Percentiles rank a stretch among this genome's conserved stretches.
Conservation (phyloP, 1,140 invertebrate genomes). For the Hylaeus volcanicus region DNA sequence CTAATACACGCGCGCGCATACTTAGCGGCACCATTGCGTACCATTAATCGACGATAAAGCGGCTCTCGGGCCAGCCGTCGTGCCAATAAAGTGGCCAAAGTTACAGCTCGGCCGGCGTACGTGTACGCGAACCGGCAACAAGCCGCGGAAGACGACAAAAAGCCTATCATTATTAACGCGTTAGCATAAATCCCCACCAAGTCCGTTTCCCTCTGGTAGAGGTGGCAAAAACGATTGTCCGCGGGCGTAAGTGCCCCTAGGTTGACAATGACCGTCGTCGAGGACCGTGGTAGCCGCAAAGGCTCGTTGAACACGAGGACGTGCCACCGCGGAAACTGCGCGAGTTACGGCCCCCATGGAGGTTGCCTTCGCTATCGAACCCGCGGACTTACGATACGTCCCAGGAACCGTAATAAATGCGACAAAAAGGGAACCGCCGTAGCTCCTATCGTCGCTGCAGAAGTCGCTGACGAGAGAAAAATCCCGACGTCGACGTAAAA, state of each 20-base stretch:
- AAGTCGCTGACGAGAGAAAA: conserved; percentile 38
- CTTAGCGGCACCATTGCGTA: conserved; percentile 34
- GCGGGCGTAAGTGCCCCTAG: conserved; percentile 39
- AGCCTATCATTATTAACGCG: conserved; percentile 66
- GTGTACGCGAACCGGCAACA: conserved; percentile 23
- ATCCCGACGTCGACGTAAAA: conserved; percentile 23
- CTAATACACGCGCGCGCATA: conserved; percentile 39
- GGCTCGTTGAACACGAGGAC: conserved; percentile 63
- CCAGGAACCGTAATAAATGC: conserved; percentile 55
- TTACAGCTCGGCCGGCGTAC: conserved; percentile 40
- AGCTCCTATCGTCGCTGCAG: conserved; percentile 29
- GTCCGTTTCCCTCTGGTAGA: not conserved
- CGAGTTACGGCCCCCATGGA: conserved; percentile 48
- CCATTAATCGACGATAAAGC: conserved; percentile 66
- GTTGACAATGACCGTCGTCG: conserved; percentile 58
- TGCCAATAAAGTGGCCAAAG: conserved; percentile 56
- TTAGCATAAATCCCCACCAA: conserved; percentile 59
- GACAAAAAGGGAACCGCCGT: conserved; percentile 49
- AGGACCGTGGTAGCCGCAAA: conserved; percentile 46
- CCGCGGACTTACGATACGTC: conserved; percentile 46
- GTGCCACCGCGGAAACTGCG: conserved; percentile 59
- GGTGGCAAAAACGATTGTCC: conserved; percentile 62
- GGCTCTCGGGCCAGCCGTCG: conserved; percentile 28
- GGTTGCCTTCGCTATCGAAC: conserved; percentile 30
- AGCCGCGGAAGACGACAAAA: conserved; percentile 53